Conservation (phyloP, 1,140 invertebrate species). For the Gryon sp. region DNA sequence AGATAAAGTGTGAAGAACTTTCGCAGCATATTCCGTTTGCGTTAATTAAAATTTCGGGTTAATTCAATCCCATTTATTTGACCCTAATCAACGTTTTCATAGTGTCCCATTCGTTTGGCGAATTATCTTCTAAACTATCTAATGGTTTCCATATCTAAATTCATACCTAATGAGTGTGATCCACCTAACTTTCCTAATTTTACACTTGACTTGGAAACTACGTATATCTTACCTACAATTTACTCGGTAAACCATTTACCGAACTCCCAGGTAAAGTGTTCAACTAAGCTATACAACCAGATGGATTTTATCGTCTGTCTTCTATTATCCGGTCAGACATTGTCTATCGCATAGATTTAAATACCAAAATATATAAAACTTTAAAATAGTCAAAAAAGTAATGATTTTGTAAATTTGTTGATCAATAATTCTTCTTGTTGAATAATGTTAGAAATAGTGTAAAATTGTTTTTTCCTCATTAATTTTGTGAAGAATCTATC, state of each 20-base stretch:
- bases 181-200: constrained; percentile 50
- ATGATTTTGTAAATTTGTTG: too few relatives aligned
- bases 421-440: too few relatives aligned
- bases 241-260: constrained; percentile 43
- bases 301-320: constrained; percentile 51
- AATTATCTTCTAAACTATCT: constrained; percentile 53
- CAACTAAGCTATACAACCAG: constrained; percentile 54
- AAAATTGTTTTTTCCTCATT: too few relatives aligned
- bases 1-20: too few relatives aligned
- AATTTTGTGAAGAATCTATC: too few relatives aligned
- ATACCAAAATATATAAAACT: constrained; percentile 17
- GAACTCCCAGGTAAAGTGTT: constrained; percentile 44
- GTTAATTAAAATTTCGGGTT: constrained; percentile 14
- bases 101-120: not conserved
- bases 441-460: too few relatives aligned
- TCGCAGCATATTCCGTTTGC: not conserved
- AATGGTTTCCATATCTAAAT: constrained; percentile 53
- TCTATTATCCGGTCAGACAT: constrained; percentile 26
- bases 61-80: constrained; percentile 8
- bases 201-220: constrained; percentile 50
- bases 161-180: constrained; percentile 52
- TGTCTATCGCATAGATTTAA: constrained; percentile 15
- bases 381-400: too few relatives aligned
- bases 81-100: constrained; percentile 13
- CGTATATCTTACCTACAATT: constrained; percentile 48